Percentiles rank a stretch among this genome's conserved stretches.
Evolutionary conservation across 2,113 vertebrate species (phyloP).

Genomic region (Pampusana beccarii): DNA sequence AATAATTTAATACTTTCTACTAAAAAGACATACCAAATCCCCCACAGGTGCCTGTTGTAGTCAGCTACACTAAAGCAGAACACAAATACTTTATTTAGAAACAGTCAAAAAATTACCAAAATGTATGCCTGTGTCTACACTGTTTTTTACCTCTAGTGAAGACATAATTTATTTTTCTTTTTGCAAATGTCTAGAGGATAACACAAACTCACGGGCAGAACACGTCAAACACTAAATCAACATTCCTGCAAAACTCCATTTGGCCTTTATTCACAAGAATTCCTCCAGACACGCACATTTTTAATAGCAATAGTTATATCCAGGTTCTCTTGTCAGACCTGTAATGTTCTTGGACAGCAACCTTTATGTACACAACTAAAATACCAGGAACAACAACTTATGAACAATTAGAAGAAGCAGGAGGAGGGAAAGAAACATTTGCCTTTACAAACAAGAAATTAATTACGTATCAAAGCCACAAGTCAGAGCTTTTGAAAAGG

Average conservation of each 20-base stretch:
- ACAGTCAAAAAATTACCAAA: not conserved
- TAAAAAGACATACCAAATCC: not conserved
- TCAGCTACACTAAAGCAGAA: not conserved
- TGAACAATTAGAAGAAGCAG: not conserved
- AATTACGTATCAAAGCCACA: not conserved
- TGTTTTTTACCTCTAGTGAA: not conserved
- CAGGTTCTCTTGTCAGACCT: not conserved
- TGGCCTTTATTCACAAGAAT: not conserved
- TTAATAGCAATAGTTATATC: not conserved
- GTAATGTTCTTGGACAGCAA: not conserved
- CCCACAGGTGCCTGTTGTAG: not conserved
- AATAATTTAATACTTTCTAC: not conserved
- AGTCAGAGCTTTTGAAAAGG: not conserved
- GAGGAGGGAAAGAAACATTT: not conserved
- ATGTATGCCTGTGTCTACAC: not conserved
- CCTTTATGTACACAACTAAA: not conserved
- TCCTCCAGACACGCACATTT: not conserved
- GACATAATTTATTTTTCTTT: not conserved
- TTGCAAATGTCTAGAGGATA: not conserved
- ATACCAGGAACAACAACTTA: not conserved
- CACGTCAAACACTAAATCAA: not conserved
- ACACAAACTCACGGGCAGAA: not conserved
- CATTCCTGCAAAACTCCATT: not conserved
- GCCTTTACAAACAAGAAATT: not conserved
- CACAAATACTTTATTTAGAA: not conserved